phyloP scores from a whole-genome alignment of 2,888 invertebrate genomes.

The Tetanocera ferruginea region DNA sequence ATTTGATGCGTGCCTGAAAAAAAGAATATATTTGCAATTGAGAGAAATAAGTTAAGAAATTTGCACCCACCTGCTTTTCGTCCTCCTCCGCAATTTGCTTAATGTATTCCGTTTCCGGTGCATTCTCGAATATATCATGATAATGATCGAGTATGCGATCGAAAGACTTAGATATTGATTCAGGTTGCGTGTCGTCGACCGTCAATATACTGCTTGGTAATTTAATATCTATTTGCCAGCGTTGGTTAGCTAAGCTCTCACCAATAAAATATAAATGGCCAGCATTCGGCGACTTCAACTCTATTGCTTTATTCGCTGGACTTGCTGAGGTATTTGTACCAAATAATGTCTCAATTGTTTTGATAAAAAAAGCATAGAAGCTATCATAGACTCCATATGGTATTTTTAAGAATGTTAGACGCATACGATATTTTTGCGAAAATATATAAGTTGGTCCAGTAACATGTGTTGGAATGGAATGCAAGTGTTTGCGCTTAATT shows the following conservation, averaged over 20 bases:
- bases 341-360: constrained; percentile 48
- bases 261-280: constrained; percentile 71
- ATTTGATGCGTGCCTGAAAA: constrained; percentile 59
- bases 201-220: constrained; percentile 66
- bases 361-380: constrained; percentile 54
- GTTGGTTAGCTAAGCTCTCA: constrained; percentile 70
- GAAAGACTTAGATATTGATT: constrained; percentile 54
- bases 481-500: constrained; percentile 65
- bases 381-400: constrained; percentile 59
- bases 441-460: constrained; percentile 67
- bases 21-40: not conserved
- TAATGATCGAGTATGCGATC: constrained; percentile 67
- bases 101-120: constrained; percentile 65
- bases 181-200: constrained; percentile 61
- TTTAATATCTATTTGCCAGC: constrained; percentile 54
- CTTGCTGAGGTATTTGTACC: constrained; percentile 23
- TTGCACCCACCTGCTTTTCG: constrained; percentile 52
- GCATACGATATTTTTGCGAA: constrained; percentile 68
- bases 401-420: constrained; percentile 60
- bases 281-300: constrained; percentile 69
- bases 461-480: constrained; percentile 53
- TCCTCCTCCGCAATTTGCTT: constrained; percentile 59
- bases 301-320: constrained; percentile 49
- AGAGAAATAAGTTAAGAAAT: not conserved
- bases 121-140: constrained; percentile 65